Conservation (phyloP, 2,888 invertebrate genomes). For the Limnephilus auricula region DNA sequence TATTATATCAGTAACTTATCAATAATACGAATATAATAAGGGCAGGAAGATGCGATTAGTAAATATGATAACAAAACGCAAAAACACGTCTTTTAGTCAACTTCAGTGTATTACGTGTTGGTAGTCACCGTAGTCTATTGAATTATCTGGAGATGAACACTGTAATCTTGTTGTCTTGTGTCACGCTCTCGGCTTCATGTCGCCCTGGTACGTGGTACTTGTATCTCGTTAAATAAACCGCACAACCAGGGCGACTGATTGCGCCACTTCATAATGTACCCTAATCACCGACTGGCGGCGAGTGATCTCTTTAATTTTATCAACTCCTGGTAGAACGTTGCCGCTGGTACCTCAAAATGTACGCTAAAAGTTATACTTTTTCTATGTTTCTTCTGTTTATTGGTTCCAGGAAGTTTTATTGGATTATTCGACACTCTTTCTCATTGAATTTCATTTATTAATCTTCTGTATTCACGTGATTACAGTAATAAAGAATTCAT, state of each 20-base stretch:
- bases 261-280: slow-evolving; percentile 27
- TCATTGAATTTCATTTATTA: too few relatives aligned
- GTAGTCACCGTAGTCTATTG: not conserved
- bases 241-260: slow-evolving; percentile 34
- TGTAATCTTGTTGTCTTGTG: not conserved
- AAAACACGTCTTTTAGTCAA: too few relatives aligned
- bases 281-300: slow-evolving; percentile 22
- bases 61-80: too few relatives aligned
- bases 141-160: not conserved
- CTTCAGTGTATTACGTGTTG: not conserved
- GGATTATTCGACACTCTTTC: not conserved
- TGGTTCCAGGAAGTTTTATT: not conserved
- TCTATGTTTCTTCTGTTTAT: not conserved
- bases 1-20: too few relatives aligned
- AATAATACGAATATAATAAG: too few relatives aligned
- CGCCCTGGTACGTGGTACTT: not conserved
- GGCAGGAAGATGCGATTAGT: not conserved
- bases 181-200: not conserved
- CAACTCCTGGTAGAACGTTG: not conserved
- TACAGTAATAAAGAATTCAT: too few relatives aligned
- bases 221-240: slow-evolving; percentile 40
- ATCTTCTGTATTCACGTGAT: too few relatives aligned
- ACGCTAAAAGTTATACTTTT: not conserved
- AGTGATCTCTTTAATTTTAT: slow-evolving; percentile 26
- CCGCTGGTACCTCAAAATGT: not conserved